phyloP scores from a whole-genome alignment of 2,888 invertebrate species.

The Scelioninae gen. 1 region DNA sequence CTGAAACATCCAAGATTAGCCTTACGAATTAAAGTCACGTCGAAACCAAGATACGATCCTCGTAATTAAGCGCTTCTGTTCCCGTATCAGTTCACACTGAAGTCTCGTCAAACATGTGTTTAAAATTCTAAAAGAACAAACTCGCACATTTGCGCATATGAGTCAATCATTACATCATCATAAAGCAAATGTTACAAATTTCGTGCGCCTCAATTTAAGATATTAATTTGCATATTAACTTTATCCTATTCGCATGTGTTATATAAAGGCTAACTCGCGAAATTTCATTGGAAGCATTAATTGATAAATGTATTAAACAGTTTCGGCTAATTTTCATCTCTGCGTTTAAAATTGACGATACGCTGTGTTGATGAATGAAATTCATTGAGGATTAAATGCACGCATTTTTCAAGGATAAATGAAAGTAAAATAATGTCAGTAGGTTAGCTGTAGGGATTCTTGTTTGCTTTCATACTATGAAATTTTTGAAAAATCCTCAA shows the following conservation, averaged over 20 bases:
- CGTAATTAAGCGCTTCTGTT: too few species aligned
- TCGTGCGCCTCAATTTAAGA: background rate
- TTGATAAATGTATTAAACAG: background rate
- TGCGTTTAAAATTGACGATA: too few species aligned
- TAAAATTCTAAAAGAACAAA: constrained; percentile 37
- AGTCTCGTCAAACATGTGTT: constrained; percentile 16
- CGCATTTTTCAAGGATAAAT: constrained; percentile 37
- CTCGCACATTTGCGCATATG: constrained; percentile 21
- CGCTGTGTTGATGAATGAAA: background rate
- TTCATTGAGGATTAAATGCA: constrained; percentile 18
- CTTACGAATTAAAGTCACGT: too few species aligned
- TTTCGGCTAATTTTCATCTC: too few species aligned
- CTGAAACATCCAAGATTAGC: too few species aligned
- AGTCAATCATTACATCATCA: constrained; percentile 38
- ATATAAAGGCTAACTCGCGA: constrained; percentile 2
- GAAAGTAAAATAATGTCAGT: constrained; percentile 57
- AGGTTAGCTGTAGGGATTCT: constrained; percentile 36
- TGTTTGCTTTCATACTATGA: constrained; percentile 27
- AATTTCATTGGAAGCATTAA: background rate
- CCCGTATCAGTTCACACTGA: too few species aligned
- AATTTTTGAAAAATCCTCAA: constrained; percentile 23
- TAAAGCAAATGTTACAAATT: constrained; percentile 29
- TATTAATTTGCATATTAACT: constrained; percentile 20
- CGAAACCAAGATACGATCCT: too few species aligned
- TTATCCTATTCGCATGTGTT: background rate